phyloP scores from a whole-genome alignment of 2,888 invertebrate species.

The Pteria penguin region DNA sequence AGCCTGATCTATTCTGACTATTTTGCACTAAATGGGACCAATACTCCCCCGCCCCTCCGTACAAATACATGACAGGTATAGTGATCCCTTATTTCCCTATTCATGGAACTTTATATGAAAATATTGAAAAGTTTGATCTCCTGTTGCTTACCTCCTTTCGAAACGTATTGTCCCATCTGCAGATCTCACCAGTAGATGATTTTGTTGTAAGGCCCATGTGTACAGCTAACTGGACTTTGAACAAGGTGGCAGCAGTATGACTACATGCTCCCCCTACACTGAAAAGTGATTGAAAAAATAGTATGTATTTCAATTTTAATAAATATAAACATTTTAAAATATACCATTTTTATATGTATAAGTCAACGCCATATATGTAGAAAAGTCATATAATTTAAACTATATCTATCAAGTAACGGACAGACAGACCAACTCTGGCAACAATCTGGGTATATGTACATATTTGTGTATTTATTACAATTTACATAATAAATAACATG shows the following conservation, averaged over 20 bases:
- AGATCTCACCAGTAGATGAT: conserved; percentile 34
- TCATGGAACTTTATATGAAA: conserved; percentile 15
- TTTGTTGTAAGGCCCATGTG: conserved; percentile 11
- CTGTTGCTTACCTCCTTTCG: no score
- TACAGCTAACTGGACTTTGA: conserved; percentile 33
- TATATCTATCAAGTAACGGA: no score
- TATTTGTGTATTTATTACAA: background rate
- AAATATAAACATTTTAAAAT: background rate
- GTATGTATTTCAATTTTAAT: background rate
- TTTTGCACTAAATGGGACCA: no score
- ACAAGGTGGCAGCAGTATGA: conserved; percentile 38
- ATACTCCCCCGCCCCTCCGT: no score
- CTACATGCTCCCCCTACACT: conserved; percentile 42
- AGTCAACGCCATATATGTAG: no score
- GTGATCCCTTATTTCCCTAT: no score
- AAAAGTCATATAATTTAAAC: no score
- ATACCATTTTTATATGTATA: background rate
- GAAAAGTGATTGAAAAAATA: conserved; percentile 11
- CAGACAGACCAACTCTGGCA: no score
- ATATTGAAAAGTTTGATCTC: no score
- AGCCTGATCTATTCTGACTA: no score
- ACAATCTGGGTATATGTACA: background rate
- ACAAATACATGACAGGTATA: no score
- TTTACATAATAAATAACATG: background rate
- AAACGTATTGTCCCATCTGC: no score